Conservation (phyloP, 2,797 vertebrate species). For the Tinamus major region DNA sequence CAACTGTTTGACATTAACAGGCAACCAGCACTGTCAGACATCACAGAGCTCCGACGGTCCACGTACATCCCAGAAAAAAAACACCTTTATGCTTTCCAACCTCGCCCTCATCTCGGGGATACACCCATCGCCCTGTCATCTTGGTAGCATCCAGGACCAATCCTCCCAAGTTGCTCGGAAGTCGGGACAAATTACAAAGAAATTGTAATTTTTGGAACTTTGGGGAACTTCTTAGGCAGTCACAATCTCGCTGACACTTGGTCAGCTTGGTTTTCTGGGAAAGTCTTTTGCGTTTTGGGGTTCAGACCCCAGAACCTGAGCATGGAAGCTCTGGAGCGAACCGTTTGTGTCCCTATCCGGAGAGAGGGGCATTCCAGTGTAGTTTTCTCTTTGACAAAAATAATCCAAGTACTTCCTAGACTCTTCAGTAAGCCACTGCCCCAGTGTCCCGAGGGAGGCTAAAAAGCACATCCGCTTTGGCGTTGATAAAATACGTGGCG, state of each 20-base stretch:
- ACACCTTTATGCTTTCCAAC: background rate
- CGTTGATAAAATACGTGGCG: conserved; percentile 89
- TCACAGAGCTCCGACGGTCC: background rate
- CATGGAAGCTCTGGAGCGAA: background rate
- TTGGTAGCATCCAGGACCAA: background rate
- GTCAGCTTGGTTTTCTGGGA: background rate
- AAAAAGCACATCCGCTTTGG: conserved; percentile 92
- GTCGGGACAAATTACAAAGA: background rate
- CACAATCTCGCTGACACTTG: background rate
- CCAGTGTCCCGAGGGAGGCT: conserved; percentile 82
- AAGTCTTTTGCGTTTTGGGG: background rate
- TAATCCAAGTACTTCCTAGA: background rate
- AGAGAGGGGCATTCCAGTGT: conserved; percentile 64
- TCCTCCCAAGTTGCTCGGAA: background rate
- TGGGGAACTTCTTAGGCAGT: background rate
- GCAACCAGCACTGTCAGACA: background rate
- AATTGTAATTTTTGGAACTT: background rate
- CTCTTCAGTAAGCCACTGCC: conserved; percentile 86
- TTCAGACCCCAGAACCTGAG: background rate
- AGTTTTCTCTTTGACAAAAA: background rate
- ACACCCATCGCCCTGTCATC: rapidly evolving
- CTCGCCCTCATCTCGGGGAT: background rate
- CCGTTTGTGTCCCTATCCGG: background rate
- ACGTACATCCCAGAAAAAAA: background rate
- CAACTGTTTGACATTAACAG: background rate